phyloP scores from a whole-genome alignment of 2,113 vertebrate species.

The Alaudala cheleensis region DNA sequence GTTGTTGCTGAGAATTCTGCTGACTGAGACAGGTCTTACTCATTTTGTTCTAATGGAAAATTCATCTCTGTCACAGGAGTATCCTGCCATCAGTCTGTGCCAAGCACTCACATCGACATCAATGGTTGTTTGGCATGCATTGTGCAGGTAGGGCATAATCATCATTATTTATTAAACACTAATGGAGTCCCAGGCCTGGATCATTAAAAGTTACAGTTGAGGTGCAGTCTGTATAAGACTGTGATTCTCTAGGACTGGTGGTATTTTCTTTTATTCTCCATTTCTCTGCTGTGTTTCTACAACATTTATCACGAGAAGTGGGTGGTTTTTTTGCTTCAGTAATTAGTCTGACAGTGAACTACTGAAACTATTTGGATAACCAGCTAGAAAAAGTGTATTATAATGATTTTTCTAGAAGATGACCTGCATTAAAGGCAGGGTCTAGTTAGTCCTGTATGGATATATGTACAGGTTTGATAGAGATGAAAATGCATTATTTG shows the following conservation, averaged over 20 bases:
- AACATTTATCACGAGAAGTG: neutral
- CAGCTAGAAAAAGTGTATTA: neutral
- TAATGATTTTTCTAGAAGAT: neutral
- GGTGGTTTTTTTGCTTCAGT: neutral
- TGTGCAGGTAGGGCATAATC: slow-evolving; percentile 29
- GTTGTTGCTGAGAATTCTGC: slow-evolving; percentile 35
- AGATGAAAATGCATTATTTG: neutral
- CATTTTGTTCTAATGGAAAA: slow-evolving; percentile 62
- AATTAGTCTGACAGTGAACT: neutral
- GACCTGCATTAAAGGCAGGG: neutral
- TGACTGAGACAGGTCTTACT: slow-evolving; percentile 50
- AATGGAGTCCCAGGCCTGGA: neutral
- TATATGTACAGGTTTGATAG: neutral
- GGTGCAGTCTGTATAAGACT: neutral
- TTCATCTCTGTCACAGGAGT: slow-evolving; percentile 46
- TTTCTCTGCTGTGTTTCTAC: neutral
- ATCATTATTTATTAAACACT: slow-evolving; percentile 56
- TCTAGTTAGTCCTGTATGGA: neutral
- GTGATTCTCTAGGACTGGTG: neutral
- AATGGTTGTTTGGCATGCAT: neutral
- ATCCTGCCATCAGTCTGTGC: slow-evolving; percentile 31
- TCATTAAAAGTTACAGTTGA: slow-evolving; percentile 13
- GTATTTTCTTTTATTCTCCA: neutral
- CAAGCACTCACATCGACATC: neutral
- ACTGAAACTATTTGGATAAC: neutral